Evolutionary conservation across 2,797 vertebrate genomes (phyloP).

Genomic region (Vireo griseus): DNA sequence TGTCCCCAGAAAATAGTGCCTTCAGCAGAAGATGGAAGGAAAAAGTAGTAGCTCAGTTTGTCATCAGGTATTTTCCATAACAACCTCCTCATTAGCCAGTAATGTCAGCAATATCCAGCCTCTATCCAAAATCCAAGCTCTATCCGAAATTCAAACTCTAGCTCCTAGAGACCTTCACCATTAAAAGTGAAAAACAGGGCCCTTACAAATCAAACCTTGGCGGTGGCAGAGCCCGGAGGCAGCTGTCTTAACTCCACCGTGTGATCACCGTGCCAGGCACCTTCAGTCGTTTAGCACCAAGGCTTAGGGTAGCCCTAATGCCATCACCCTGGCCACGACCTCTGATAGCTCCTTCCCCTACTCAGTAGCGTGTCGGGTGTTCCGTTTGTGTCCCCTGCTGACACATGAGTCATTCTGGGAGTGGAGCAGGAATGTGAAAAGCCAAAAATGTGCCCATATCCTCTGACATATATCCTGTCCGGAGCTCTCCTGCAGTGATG

Average conservation of each 20-base stretch:
- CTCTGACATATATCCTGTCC: neutral
- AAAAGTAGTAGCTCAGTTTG: neutral
- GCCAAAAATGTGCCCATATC: neutral
- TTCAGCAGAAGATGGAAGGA: neutral
- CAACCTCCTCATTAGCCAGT: neutral
- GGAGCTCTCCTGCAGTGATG: neutral
- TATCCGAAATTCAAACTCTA: neutral
- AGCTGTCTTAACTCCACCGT: neutral
- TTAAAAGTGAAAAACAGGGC: neutral
- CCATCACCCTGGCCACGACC: neutral
- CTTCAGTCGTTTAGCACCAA: neutral
- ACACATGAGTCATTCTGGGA: neutral
- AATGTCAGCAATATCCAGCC: neutral
- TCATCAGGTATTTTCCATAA: neutral
- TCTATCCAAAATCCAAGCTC: neutral
- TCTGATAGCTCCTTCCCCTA: neutral
- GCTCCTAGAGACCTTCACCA: neutral
- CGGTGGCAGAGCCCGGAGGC: neutral
- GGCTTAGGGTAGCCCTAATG: neutral
- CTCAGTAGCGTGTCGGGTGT: accelerated
- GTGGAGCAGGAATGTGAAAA: neutral
- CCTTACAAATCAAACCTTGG: neutral
- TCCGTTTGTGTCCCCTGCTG: neutral
- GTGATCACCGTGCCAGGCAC: neutral
- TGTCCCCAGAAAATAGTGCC: neutral